Conservation (phyloP, 2,113 vertebrate genomes). For the Pelecanus crispus region DNA sequence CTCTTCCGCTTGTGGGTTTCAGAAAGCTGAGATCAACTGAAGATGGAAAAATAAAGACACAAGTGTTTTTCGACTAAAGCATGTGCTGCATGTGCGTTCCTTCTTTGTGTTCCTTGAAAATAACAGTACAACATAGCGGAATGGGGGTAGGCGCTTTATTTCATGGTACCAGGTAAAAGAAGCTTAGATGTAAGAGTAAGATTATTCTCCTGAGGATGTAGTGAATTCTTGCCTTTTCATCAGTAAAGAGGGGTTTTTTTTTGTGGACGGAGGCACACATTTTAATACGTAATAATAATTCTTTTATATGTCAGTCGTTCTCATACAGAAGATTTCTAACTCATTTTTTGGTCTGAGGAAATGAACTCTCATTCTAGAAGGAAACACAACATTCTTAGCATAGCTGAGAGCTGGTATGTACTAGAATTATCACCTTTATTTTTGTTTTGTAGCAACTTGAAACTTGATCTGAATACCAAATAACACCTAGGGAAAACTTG, state of each 20-base stretch:
- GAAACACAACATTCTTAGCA: too few species aligned
- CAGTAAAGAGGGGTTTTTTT: background rate
- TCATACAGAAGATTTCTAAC: background rate
- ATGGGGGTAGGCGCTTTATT: background rate
- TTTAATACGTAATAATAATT: background rate
- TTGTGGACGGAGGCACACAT: background rate
- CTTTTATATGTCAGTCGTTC: background rate
- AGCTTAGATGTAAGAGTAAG: background rate
- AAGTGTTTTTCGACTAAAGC: background rate
- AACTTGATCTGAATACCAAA: background rate
- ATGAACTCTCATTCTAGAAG: background rate
- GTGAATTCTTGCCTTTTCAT: background rate
- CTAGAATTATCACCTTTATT: background rate
- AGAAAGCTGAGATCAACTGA: background rate
- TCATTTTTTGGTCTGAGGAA: background rate
- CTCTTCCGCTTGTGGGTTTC: background rate
- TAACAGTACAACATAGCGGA: background rate
- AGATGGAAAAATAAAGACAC: background rate
- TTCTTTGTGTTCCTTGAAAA: background rate
- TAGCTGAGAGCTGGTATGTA: background rate
- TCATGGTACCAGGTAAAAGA: background rate
- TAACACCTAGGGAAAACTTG: background rate
- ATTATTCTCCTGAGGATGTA: background rate
- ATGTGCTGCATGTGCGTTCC: background rate
- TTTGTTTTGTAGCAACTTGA: background rate